These are phyloP conservation scores for Remorina albescens DNA, from an alignment of 2,797 vertebrate species.

Conservation along the genomic window DNA sequence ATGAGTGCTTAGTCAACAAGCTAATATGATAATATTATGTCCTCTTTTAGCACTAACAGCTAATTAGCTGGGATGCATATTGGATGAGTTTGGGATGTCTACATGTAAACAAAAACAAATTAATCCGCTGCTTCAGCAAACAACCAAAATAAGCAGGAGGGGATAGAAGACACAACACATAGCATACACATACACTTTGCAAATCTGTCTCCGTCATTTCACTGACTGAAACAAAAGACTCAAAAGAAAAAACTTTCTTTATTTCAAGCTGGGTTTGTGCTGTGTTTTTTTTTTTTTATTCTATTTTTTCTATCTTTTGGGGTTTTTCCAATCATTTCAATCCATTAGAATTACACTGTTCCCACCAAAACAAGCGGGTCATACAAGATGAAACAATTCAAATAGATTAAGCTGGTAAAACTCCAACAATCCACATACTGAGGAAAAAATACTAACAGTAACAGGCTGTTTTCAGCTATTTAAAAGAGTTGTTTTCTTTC, in stretches of 20 bases:
- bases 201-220: slow-evolving; percentile 12
- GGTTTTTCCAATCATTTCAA: neutral
- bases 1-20: slow-evolving; percentile 63
- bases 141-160: slow-evolving; percentile 65
- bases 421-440: neutral
- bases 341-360: neutral
- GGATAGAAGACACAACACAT: slow-evolving; percentile 30
- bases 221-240: neutral
- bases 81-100: slow-evolving; percentile 73
- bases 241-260: neutral
- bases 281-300: neutral
- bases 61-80: slow-evolving; percentile 81
- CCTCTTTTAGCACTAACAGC: slow-evolving; percentile 67
- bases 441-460: neutral
- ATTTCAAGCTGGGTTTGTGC: neutral
- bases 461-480: neutral
- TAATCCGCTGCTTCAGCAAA: slow-evolving; percentile 77
- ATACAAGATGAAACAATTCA: neutral
- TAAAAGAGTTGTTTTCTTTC: neutral
- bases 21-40: slow-evolving; percentile 75
- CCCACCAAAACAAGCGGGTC: too few species aligned
- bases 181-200: neutral
- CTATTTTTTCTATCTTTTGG: too few species aligned
- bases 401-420: too few species aligned
- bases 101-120: slow-evolving; percentile 83